Evolutionary conservation across 2,888 invertebrate genomes (phyloP).

Genomic region (Mesodorylaimus sp.): DNA sequence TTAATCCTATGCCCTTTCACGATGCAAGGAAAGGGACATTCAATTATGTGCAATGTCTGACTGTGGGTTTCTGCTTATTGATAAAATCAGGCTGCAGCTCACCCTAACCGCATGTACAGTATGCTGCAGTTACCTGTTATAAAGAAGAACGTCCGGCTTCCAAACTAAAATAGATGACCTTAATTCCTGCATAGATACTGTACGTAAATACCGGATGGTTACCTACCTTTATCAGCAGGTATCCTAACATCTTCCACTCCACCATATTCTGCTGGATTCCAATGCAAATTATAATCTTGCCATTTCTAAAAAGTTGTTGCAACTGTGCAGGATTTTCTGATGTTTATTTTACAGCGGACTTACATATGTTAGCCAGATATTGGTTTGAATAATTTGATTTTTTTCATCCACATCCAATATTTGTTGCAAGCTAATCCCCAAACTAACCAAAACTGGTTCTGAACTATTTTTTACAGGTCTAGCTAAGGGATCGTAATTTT

Average conservation of each 20-base stretch:
- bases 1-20: too few species aligned
- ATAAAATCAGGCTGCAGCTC: too few species aligned
- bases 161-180: too few species aligned
- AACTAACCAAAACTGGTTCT: constrained; percentile 30
- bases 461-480: constrained; percentile 33
- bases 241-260: constrained; percentile 80
- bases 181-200: too few species aligned
- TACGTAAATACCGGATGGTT: too few species aligned
- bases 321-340: too few species aligned
- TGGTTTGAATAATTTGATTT: constrained; percentile 90
- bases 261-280: constrained; percentile 86
- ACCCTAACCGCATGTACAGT: too few species aligned
- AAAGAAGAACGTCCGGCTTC: constrained; percentile 97
- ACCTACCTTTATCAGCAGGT: constrained; percentile 73
- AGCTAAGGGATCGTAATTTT: constrained; percentile 31
- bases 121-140: constrained; percentile 68
- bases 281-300: constrained; percentile 87
- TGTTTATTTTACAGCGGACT: constrained; percentile 34
- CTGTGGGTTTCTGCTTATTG: too few species aligned
- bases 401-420: constrained; percentile 51
- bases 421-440: constrained; percentile 35
- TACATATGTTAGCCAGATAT: constrained; percentile 93
- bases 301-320: constrained; percentile 60
- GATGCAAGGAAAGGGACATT: too few species aligned
- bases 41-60: too few species aligned